These are phyloP conservation scores for Drosophila biarmipes DNA, from an alignment of 1,140 invertebrate species.

Conservation along the genomic window DNA sequence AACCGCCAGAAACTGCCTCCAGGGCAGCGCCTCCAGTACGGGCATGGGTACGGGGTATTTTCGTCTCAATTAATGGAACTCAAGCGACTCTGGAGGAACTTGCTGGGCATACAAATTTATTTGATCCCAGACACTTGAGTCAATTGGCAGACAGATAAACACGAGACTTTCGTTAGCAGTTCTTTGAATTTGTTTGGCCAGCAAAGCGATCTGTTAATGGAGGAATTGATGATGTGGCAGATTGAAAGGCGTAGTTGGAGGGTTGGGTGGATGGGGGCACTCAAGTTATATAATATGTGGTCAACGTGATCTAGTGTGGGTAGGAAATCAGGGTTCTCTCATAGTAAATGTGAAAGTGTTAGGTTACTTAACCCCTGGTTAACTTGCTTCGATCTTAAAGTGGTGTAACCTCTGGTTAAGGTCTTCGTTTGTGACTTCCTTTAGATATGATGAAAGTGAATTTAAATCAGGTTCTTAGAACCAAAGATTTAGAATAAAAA, in stretches of 20 bases:
- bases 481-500: background rate
- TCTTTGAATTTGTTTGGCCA: slow-evolving; percentile 30
- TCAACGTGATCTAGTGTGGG: background rate
- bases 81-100: slow-evolving; percentile 33
- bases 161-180: slow-evolving; percentile 40
- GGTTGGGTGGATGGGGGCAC: background rate
- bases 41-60: slow-evolving; percentile 5
- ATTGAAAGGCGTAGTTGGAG: background rate
- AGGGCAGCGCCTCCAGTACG: background rate
- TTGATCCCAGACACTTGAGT: slow-evolving; percentile 55
- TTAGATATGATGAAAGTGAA: background rate
- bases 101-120: slow-evolving; percentile 75
- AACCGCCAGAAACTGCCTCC: slow-evolving; percentile 61
- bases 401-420: slow-evolving; percentile 1
- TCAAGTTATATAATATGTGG: background rate
- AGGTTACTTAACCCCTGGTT: background rate
- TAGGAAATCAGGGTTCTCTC: background rate
- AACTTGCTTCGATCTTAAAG: background rate
- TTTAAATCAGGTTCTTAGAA: background rate
- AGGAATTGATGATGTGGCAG: slow-evolving; percentile 15
- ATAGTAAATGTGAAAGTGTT: too few species aligned
- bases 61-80: slow-evolving; percentile 53
- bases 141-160: slow-evolving; percentile 48
- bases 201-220: slow-evolving; percentile 30
- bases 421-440: background rate